Evolutionary conservation across 2,888 invertebrate species (phyloP), one percentile per base, ranked within the genome.

Genomic region (Eupelmus urozonus): DNA sequence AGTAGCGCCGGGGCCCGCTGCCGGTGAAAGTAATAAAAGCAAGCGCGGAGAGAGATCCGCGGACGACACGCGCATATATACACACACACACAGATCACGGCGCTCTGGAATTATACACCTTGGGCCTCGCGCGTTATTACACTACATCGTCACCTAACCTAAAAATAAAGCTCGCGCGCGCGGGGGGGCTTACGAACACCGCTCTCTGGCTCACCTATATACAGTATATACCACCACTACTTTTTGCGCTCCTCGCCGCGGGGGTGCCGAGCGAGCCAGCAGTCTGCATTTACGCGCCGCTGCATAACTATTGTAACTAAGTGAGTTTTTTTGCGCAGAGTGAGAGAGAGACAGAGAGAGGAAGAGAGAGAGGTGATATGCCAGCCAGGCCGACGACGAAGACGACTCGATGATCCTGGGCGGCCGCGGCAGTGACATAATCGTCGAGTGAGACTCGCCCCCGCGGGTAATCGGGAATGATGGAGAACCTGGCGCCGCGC

Each of bases 1-100:
- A 45, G 42, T n/a, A 2, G 78, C 4, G 45, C 71, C 23, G 82
- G 79, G 78, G 69, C 78, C 60, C 72, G 70, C 63, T 71, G 66
- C 71, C 69, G 69, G 76, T 80, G 79, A 78, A 82, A 81, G 82
- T 83, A 84, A 84, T 85, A 85, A 85, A 84, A 85, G 85, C 80
- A 63, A 63, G 72, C n/a, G n/a, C n/a, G n/a, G n/a, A 63, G 11
- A 34, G 55, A 42, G 53, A 70, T 42, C 40, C n/a, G n/a, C n/a
- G n/a, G n/a, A n/a, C n/a, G n/a, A n/a, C n/a, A n/a, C n/a, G n/a
- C n/a, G n/a, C n/a, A n/a, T n/a, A n/a, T n/a, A n/a, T n/a, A n/a
- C n/a, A n/a, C n/a, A n/a, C n/a, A n/a, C n/a, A n/a, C n/a, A n/a
- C n/a, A n/a, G n/a, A n/a, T n/a, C n/a, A n/a, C n/a, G n/a, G n/a